Conservation (phyloP, 2,888 invertebrate species). For the Idaea biselata region DNA sequence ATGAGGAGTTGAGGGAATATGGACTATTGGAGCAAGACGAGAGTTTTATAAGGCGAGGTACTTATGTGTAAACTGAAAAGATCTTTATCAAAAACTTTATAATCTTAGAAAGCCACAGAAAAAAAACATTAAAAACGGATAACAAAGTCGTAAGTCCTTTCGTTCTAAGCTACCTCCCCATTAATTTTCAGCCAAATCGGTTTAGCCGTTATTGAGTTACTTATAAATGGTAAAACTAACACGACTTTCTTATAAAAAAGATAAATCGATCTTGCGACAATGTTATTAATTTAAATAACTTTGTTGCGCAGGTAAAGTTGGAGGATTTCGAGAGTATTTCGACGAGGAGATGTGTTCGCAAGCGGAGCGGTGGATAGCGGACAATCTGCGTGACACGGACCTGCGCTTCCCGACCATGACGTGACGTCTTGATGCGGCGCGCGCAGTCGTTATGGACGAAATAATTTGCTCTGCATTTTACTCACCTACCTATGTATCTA, state of each 20-base stretch:
- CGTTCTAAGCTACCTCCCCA: too few relatives aligned
- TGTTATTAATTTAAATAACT: slow-evolving; percentile 3
- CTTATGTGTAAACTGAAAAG: not conserved
- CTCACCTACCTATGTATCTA: slow-evolving; percentile 2
- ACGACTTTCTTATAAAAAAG: not conserved
- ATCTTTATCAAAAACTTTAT: too few relatives aligned
- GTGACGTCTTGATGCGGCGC: not conserved
- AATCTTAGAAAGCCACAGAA: too few relatives aligned
- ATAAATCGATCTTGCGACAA: not conserved
- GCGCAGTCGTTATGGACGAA: too few relatives aligned
- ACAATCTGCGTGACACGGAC: slow-evolving; percentile 76
- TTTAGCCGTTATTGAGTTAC: too few relatives aligned
- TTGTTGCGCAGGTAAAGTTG: slow-evolving; percentile 12
- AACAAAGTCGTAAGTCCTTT: too few relatives aligned
- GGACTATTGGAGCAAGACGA: slow-evolving; percentile 15
- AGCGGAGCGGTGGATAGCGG: slow-evolving; percentile 83
- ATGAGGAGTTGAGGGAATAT: slow-evolving; percentile 14
- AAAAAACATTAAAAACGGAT: too few relatives aligned
- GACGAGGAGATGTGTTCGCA: slow-evolving; percentile 79
- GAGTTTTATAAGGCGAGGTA: slow-evolving; percentile 31
- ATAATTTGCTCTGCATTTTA: not conserved
- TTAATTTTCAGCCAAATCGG: too few relatives aligned
- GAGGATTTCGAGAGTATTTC: slow-evolving; percentile 83
- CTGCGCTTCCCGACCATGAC: slow-evolving; percentile 63
- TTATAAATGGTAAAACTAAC: too few relatives aligned